These are phyloP conservation scores for Anticlea derivata DNA, from an alignment of 2,888 invertebrate genomes.

Conservation along the genomic window DNA sequence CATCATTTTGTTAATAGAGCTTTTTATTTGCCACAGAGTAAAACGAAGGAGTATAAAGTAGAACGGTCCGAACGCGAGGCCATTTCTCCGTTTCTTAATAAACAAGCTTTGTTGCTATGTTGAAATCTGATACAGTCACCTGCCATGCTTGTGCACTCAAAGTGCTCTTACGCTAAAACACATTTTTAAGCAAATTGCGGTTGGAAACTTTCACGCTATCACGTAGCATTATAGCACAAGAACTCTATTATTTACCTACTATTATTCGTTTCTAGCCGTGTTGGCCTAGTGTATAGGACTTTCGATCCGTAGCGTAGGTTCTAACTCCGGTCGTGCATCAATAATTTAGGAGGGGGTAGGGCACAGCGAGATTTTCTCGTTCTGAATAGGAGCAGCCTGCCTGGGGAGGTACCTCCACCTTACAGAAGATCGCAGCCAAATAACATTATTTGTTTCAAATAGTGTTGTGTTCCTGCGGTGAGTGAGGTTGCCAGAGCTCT, in stretches of 20 bases:
- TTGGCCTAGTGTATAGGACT: too few relatives aligned
- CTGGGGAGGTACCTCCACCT: too few relatives aligned
- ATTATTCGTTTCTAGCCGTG: too few relatives aligned
- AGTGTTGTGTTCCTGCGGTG: too few relatives aligned
- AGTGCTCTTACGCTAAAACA: slow-evolving; percentile 28
- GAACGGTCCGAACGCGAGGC: slow-evolving; percentile 22
- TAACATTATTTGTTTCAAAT: too few relatives aligned
- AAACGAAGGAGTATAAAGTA: slow-evolving; percentile 3
- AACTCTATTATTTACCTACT: neutral
- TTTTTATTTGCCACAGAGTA: slow-evolving; percentile 4
- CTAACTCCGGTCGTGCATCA: too few relatives aligned
- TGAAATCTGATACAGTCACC: slow-evolving; percentile 22
- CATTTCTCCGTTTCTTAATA: slow-evolving; percentile 29
- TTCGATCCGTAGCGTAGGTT: too few relatives aligned
- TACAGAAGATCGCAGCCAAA: too few relatives aligned
- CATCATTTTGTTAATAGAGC: slow-evolving; percentile 7
- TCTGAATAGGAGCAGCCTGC: too few relatives aligned
- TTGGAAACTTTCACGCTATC: slow-evolving; percentile 29
- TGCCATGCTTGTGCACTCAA: slow-evolving; percentile 25
- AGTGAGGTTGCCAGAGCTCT: too few relatives aligned
- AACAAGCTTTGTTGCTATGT: slow-evolving; percentile 29
- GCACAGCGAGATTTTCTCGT: too few relatives aligned
- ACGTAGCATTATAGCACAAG: slow-evolving; percentile 1
- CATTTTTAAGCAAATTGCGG: slow-evolving; percentile 25
- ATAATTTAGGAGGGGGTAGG: too few relatives aligned